A percentile compares a stretch with the other conserved stretches of the same genome.
Evolutionary conservation across 2,797 vertebrate species (phyloP).

Genomic region (Tapera naevia): DNA sequence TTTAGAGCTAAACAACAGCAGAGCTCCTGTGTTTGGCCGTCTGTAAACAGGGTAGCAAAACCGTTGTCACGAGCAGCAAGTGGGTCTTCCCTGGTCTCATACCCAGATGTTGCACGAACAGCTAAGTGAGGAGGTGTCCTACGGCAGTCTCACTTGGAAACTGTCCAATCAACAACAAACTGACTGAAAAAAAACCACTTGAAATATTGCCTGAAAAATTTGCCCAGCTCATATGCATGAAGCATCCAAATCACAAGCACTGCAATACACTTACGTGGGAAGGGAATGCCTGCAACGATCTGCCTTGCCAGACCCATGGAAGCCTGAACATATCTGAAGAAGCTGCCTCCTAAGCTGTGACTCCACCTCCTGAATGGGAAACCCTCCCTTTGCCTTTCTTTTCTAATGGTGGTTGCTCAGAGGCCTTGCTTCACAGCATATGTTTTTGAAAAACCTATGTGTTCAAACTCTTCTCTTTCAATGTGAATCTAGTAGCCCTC

Average conservation of each 20-base stretch:
- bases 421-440: neutral
- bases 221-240: neutral
- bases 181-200: neutral
- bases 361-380: neutral
- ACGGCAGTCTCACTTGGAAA: neutral
- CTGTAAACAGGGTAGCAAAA: neutral
- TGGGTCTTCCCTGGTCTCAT: neutral
- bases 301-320: neutral
- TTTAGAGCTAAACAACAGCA: neutral
- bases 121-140: neutral
- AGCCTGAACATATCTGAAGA: neutral
- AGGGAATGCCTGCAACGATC: neutral
- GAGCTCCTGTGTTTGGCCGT: neutral
- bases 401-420: neutral
- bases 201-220: neutral
- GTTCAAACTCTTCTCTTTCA: neutral
- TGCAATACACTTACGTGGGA: neutral
- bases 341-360: neutral
- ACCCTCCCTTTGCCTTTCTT: neutral
- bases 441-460: neutral
- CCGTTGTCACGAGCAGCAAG: neutral
- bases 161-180: neutral
- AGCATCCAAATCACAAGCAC: neutral
- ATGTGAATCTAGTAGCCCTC: neutral
- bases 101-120: neutral